A percentile compares a stretch with the other conserved stretches of the same genome.
Evolutionary conservation across 2,888 invertebrate species (phyloP).

Genomic region (Catocala nupta): DNA sequence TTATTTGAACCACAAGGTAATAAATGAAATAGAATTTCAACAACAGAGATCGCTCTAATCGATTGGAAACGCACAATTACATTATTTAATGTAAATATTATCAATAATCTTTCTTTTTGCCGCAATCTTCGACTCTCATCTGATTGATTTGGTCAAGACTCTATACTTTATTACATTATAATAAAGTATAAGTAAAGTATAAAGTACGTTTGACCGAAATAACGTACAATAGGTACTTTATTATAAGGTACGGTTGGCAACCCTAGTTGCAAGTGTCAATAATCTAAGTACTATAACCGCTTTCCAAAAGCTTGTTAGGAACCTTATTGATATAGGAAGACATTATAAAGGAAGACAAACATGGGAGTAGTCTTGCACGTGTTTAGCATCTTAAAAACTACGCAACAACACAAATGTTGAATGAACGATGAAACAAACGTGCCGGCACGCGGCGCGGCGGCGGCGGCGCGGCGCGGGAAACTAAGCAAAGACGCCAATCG

Average conservation of each 20-base stretch:
- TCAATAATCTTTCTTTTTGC: conserved; percentile 6
- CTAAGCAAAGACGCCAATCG: conserved; percentile 1
- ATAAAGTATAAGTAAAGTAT: too few species aligned
- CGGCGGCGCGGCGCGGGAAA: conserved; percentile 7
- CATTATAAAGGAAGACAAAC: too few species aligned
- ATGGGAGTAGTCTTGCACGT: conserved; percentile 1
- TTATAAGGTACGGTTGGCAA: too few species aligned
- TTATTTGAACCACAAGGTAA: not conserved
- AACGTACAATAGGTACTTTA: too few species aligned
- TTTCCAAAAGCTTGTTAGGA: too few species aligned
- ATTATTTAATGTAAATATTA: conserved; percentile 16
- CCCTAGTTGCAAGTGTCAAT: too few species aligned
- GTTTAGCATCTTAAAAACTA: conserved; percentile 7
- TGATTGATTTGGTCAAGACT: too few species aligned
- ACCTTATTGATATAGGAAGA: too few species aligned
- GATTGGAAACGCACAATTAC: conserved; percentile 13
- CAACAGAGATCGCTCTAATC: conserved; percentile 6
- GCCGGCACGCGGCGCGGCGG: too few species aligned
- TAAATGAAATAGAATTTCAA: not conserved
- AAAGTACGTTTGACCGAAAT: too few species aligned
- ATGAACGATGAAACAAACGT: not conserved
- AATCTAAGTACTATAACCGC: too few species aligned
- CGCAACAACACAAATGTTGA: conserved; percentile 1
- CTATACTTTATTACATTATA: too few species aligned
- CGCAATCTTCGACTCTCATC: not conserved